Percentiles rank a stretch among this genome's conserved stretches.
Conservation (phyloP, 2,888 invertebrate species). For the Meliscaeva auricollis region DNA sequence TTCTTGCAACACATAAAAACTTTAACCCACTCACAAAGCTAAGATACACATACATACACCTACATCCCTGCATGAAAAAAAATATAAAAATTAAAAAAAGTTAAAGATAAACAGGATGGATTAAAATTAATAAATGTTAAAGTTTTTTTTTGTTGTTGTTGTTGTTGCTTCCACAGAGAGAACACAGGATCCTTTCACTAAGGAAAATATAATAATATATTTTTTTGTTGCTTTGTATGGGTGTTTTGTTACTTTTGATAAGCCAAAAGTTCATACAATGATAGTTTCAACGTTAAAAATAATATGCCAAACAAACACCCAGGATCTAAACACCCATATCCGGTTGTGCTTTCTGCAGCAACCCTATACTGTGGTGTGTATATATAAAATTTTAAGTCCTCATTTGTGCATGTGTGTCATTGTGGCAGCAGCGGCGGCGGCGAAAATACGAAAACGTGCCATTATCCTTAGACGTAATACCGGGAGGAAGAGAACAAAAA, state of each 20-base stretch:
- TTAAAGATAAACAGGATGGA: constrained; percentile 24
- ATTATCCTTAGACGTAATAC: neutral
- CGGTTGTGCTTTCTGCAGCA: neutral
- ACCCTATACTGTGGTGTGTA: neutral
- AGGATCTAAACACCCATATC: constrained; percentile 23
- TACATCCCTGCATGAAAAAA: neutral
- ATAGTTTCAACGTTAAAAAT: constrained; percentile 40
- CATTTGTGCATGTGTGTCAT: constrained; percentile 41
- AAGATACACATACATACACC: neutral
- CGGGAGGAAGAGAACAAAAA: neutral
- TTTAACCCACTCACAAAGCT: neutral
- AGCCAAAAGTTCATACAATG: constrained; percentile 31
- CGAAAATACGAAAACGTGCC: constrained; percentile 24
- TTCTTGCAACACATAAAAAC: constrained; percentile 11
- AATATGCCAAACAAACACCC: constrained; percentile 40
- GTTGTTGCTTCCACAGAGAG: neutral
- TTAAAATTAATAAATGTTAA: constrained; percentile 40
- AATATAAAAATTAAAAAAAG: neutral
- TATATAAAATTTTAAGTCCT: constrained; percentile 1
- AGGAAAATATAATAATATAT: constrained; percentile 8
- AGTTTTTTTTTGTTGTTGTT: neutral
- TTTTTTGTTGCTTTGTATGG: neutral
- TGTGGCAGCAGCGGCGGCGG: too few relatives aligned
- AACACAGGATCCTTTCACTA: neutral
- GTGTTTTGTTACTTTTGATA: constrained; percentile 34